phyloP scores from a whole-genome alignment of 2,797 vertebrate genomes.

The Leptoclinus maculatus region DNA sequence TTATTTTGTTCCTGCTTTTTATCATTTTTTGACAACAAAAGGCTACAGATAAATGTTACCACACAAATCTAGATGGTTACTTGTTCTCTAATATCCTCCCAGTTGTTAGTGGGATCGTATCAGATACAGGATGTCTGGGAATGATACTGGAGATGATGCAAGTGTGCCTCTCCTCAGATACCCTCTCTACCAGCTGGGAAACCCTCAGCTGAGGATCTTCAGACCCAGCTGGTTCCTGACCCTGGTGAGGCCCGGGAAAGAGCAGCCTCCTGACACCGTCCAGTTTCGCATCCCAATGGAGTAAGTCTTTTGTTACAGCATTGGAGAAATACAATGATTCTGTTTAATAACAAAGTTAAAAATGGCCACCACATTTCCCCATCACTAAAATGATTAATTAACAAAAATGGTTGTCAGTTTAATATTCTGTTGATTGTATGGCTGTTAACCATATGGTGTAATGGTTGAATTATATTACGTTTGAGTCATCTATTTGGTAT shows the following conservation, averaged over 20 bases:
- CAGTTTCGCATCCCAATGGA: constrained; percentile 96
- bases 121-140: not conserved
- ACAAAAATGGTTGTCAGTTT: not conserved
- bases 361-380: not conserved
- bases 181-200: constrained; percentile 92
- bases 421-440: not conserved
- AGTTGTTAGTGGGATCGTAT: not conserved
- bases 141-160: not conserved
- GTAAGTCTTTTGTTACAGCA: constrained; percentile 84
- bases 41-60: not conserved
- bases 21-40: not conserved
- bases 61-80: not conserved
- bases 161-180: constrained; percentile 80
- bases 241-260: constrained; percentile 91
- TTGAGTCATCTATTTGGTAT: not conserved
- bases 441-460: not conserved
- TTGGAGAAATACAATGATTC: not conserved
- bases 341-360: not conserved
- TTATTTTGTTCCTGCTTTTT: not conserved
- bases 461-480: not conserved
- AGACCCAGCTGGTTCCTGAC: constrained; percentile 92
- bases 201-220: constrained; percentile 94
- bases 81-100: not conserved
- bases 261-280: constrained; percentile 90
- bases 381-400: not conserved